phyloP scores from a whole-genome alignment of 2,797 vertebrate species.

The Crypturellus tataupa region DNA sequence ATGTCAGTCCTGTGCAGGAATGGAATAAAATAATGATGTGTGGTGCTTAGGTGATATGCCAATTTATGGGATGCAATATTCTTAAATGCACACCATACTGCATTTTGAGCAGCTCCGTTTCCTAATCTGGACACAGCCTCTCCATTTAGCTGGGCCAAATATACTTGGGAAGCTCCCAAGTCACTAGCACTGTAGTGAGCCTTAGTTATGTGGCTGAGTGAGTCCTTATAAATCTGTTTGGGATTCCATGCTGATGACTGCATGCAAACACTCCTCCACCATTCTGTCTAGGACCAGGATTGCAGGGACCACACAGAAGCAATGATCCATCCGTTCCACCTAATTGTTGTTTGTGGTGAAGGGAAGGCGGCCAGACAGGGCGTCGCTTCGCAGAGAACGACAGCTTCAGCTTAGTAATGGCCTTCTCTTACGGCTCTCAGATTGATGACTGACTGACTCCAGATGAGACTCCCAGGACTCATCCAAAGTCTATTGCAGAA shows the following conservation, averaged over 20 bases:
- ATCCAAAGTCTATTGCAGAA: neutral
- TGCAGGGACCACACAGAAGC: constrained; percentile 31
- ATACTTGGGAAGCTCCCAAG: constrained; percentile 3
- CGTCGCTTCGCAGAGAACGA: neutral
- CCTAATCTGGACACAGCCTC: neutral
- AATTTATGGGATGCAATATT: neutral
- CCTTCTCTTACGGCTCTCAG: neutral
- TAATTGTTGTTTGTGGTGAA: constrained; percentile 5
- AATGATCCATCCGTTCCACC: neutral
- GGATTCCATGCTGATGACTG: constrained; percentile 39
- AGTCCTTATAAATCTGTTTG: neutral
- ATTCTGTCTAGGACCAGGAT: neutral
- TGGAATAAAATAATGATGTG: neutral
- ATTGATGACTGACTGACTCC: constrained; percentile 21
- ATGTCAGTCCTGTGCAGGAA: neutral
- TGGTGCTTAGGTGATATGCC: neutral
- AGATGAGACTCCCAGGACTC: constrained; percentile 21
- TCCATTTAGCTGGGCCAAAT: neutral
- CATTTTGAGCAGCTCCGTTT: neutral
- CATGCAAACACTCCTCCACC: constrained; percentile 19
- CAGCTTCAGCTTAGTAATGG: neutral
- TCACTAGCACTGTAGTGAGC: neutral
- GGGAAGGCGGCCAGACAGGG: neutral
- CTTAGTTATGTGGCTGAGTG: neutral
- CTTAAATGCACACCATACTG: neutral